phyloP scores from a whole-genome alignment of 2,113 vertebrate species.

The Lophochroa leadbeateri region DNA sequence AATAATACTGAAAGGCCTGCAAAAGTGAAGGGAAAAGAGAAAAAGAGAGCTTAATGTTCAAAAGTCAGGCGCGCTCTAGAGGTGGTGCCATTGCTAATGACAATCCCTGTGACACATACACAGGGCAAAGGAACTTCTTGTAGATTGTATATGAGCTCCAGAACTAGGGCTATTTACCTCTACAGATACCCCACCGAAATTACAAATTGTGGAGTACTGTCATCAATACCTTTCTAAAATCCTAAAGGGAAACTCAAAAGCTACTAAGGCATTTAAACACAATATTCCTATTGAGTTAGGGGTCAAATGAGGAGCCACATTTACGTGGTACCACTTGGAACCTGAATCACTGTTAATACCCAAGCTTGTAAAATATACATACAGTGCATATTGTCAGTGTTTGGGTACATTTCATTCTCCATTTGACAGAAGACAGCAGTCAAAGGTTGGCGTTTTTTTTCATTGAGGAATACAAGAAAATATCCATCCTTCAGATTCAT shows the following conservation, averaged over 20 bases:
- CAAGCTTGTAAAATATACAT: neutral
- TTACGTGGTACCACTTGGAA: neutral
- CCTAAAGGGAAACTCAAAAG: neutral
- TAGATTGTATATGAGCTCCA: neutral
- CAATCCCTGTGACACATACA: fast-evolving
- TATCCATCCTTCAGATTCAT: neutral
- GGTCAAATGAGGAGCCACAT: neutral
- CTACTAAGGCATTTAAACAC: neutral
- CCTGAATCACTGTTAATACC: neutral
- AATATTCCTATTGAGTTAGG: neutral
- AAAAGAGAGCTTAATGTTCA: neutral
- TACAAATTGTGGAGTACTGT: fast-evolving
- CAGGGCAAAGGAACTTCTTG: neutral
- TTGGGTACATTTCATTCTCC: neutral
- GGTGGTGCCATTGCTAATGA: too few species aligned
- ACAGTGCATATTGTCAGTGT: fast-evolving
- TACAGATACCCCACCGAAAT: neutral
- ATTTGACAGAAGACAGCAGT: neutral
- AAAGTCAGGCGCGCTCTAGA: fast-evolving
- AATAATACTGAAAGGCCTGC: neutral
- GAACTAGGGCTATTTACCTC: fast-evolving
- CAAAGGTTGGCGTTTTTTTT: neutral
- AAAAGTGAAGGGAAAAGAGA: neutral
- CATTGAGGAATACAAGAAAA: neutral
- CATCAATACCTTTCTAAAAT: neutral